Conservation (phyloP, 2,113 vertebrate genomes). For the Coregonus clupeaformis region DNA sequence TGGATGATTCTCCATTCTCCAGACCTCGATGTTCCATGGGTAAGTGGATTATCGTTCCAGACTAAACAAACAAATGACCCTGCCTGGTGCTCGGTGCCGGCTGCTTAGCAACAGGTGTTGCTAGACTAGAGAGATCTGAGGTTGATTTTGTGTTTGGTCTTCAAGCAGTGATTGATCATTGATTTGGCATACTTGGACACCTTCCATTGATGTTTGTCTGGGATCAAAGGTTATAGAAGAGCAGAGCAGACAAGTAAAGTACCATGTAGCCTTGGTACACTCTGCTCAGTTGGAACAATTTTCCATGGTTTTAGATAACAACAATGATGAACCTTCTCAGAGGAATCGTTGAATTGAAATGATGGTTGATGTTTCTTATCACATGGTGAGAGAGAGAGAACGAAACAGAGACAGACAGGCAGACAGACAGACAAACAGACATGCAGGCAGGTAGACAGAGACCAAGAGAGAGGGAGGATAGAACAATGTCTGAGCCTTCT, state of each 20-base stretch:
- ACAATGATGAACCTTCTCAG: too few species aligned
- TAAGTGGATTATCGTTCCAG: slow-evolving; percentile 56
- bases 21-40: slow-evolving; percentile 47
- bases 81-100: slow-evolving; percentile 42
- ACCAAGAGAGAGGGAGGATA: background rate
- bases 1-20: slow-evolving; percentile 52
- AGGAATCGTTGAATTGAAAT: too few species aligned
- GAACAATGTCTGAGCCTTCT: slow-evolving; percentile 3
- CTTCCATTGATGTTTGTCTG: background rate
- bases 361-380: too few species aligned
- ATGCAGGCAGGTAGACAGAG: slow-evolving; percentile 14
- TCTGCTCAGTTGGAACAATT: too few species aligned
- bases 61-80: slow-evolving; percentile 65
- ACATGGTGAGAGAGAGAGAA: slow-evolving; percentile 5
- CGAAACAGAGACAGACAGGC: too few species aligned
- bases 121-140: background rate
- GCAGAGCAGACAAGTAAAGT: background rate
- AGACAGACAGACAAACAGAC: background rate
- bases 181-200: background rate
- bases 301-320: too few species aligned
- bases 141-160: background rate
- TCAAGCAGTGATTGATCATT: too few species aligned
- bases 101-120: slow-evolving; percentile 73
- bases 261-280: too few species aligned
- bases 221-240: background rate